Conservation (phyloP, 1,140 invertebrate species). For the Lordiphosa stackelbergi region DNA sequence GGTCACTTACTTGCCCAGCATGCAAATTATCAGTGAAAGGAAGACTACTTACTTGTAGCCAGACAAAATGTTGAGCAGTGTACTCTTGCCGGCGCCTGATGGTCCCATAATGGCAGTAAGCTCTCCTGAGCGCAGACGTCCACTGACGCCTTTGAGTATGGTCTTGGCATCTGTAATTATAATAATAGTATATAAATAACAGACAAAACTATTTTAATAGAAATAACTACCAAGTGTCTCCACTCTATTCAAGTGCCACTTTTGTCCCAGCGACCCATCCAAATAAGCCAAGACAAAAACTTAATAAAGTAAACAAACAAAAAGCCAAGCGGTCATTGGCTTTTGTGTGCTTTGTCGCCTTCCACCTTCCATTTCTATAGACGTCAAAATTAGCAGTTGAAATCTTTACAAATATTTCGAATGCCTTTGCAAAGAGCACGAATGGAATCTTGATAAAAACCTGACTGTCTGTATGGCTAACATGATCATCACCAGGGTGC, state of each 20-base stretch:
- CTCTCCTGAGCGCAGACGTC: constrained; percentile 88
- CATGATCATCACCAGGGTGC: too few species aligned
- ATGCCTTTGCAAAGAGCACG: too few species aligned
- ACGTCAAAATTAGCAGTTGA: too few species aligned
- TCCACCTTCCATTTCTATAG: constrained; percentile 2
- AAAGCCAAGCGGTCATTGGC: constrained; percentile 13
- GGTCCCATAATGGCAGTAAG: constrained; percentile 96
- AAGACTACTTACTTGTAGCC: constrained; percentile 87
- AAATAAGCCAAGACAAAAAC: constrained; percentile 8
- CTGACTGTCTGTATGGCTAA: too few species aligned
- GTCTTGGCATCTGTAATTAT: constrained; percentile 84
- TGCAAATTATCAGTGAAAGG: constrained; percentile 24
- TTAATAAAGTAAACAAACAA: constrained; percentile 13
- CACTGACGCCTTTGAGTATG: constrained; percentile 90
- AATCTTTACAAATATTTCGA: too few species aligned
- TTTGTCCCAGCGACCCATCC: background rate
- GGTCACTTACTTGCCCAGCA: constrained; percentile 31
- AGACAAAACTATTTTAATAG: background rate
- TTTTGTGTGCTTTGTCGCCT: constrained; percentile 6
- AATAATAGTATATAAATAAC: constrained; percentile 10
- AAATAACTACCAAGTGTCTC: constrained; percentile 1
- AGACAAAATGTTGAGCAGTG: constrained; percentile 90
- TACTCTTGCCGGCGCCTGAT: constrained; percentile 94
- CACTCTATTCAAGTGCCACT: background rate
- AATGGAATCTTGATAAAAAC: too few species aligned